Conservation (phyloP, 2,797 vertebrate species). For the Acipenser oxyrinchus region DNA sequence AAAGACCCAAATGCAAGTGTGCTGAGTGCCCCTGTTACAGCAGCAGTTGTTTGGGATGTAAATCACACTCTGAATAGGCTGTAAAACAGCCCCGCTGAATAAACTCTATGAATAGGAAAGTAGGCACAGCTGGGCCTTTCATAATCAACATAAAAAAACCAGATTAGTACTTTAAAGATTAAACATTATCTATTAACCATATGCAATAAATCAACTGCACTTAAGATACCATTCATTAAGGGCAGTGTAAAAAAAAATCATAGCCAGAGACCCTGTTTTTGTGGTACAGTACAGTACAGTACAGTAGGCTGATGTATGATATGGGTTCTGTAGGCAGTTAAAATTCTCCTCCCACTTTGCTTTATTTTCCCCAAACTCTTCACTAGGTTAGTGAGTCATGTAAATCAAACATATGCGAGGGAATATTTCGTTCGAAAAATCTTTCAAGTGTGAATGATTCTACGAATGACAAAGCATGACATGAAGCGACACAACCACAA, state of each 20-base stretch:
- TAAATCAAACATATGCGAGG: too few relatives aligned
- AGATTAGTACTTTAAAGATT: conserved; percentile 69
- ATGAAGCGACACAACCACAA: not conserved
- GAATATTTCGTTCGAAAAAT: too few relatives aligned
- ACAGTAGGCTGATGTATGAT: too few relatives aligned
- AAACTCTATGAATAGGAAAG: conserved; percentile 65
- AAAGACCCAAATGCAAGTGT: conserved; percentile 10
- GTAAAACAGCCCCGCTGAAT: conserved; percentile 47
- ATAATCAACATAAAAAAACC: conserved; percentile 69
- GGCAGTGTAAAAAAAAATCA: not conserved
- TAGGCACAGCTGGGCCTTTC: conserved; percentile 68
- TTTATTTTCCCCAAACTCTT: too few relatives aligned
- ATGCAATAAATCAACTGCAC: conserved; percentile 59
- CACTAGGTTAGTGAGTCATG: too few relatives aligned
- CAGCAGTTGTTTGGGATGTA: conserved; percentile 26
- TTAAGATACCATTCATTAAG: conserved; percentile 28
- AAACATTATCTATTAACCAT: conserved; percentile 63
- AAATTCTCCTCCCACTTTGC: too few relatives aligned
- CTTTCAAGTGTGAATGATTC: too few relatives aligned
- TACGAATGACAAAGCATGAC: not conserved
- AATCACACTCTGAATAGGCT: conserved; percentile 29
- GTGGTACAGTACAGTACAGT: too few relatives aligned
- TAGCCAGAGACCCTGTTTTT: too few relatives aligned
- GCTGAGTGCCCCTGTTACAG: conserved; percentile 3
- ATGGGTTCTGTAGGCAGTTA: too few relatives aligned